A percentile compares a stretch with the other conserved stretches of the same genome.
Evolutionary conservation across 1,140 invertebrate species (phyloP).

Genomic region (Drosophila truncata): DNA sequence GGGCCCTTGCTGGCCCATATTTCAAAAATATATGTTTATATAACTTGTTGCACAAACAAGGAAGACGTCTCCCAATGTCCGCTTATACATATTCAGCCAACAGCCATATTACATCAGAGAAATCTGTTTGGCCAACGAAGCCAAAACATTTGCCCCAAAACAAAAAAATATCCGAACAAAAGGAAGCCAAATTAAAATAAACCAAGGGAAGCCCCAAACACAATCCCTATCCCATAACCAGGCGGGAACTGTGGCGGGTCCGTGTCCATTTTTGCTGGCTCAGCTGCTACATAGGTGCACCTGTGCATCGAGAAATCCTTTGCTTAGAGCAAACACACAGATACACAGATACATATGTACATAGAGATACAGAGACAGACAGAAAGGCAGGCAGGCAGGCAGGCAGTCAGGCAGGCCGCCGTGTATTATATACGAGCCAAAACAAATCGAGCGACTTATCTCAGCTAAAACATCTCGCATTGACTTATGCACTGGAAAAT

Average conservation of each 20-base stretch:
- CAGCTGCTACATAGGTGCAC: conserved; percentile 69
- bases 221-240: conserved; percentile 34
- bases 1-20: conserved; percentile 35
- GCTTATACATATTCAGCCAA: conserved; percentile 5
- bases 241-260: conserved; percentile 27
- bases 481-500: conserved; percentile 83
- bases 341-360: conserved; percentile 21
- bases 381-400: conserved; percentile 27
- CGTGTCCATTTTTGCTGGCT: conserved; percentile 59
- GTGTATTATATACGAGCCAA: conserved; percentile 63
- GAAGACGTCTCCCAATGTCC: conserved; percentile 17
- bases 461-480: conserved; percentile 79
- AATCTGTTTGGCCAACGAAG: conserved; percentile 68
- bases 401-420: conserved; percentile 21
- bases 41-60: conserved; percentile 69
- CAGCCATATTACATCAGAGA: conserved; percentile 67
- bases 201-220: conserved; percentile 48
- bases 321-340: conserved; percentile 70
- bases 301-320: conserved; percentile 78
- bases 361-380: conserved; percentile 22
- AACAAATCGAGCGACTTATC: conserved; percentile 83
- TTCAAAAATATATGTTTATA: not conserved
- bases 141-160: conserved; percentile 74
- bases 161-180: conserved; percentile 29
- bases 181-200: conserved; percentile 73